Evolutionary conservation across 2,888 invertebrate species (phyloP).

Genomic region (Choristoneura rosaceana): DNA sequence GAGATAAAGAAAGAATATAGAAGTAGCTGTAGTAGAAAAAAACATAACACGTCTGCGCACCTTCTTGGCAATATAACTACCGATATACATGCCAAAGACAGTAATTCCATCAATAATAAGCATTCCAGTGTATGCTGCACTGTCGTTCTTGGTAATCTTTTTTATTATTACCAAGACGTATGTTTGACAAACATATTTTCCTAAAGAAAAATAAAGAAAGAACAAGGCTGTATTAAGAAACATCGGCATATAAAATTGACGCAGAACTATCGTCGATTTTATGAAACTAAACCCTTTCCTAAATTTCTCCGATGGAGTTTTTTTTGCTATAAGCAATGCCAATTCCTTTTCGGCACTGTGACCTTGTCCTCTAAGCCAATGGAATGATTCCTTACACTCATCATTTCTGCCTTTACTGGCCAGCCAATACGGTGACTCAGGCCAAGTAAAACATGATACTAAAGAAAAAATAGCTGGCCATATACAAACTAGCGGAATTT

Average conservation of each 20-base stretch:
- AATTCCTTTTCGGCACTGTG: background rate
- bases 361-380: constrained; percentile 6
- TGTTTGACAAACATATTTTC: background rate
- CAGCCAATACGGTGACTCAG: constrained; percentile 20
- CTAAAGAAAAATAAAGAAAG: background rate
- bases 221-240: background rate
- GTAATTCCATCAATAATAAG: constrained; percentile 8
- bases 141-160: background rate
- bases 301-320: background rate
- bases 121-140: constrained; percentile 6
- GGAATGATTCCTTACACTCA: constrained; percentile 6
- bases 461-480: background rate
- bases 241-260: constrained; percentile 11
- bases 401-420: constrained; percentile 7
- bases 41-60: background rate
- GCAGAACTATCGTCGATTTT: background rate
- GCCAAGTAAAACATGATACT: background rate
- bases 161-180: constrained; percentile 7
- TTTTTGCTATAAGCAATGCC: background rate
- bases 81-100: background rate
- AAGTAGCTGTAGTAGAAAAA: background rate
- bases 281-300: background rate
- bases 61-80: constrained; percentile 3
- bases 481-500: background rate
- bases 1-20: background rate